phyloP scores from a whole-genome alignment of 2,888 invertebrate species.

The Acleris emargana region DNA sequence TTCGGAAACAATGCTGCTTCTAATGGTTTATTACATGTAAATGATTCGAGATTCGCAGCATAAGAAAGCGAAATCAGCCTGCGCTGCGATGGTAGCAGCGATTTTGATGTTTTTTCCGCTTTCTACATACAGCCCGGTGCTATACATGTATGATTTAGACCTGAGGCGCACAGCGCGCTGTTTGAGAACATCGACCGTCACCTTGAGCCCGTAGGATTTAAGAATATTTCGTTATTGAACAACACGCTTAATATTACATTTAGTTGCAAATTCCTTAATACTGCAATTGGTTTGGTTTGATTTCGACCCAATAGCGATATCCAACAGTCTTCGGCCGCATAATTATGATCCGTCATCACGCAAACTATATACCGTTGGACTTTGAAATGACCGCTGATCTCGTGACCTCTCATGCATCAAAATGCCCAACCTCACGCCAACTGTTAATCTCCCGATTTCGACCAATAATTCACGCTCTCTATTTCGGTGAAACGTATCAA shows the following conservation, averaged over 20 bases:
- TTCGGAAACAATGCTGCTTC: conserved; percentile 31
- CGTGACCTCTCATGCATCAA: conserved; percentile 32
- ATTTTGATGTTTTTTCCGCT: conserved; percentile 78
- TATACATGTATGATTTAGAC: conserved; percentile 39
- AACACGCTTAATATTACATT: no score
- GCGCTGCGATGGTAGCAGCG: conserved; percentile 59
- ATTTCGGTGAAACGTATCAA: conserved; percentile 26
- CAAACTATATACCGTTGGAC: conserved; percentile 20
- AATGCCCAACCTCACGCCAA: conserved; percentile 30
- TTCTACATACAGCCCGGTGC: conserved; percentile 66
- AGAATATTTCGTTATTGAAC: no score
- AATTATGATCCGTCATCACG: conserved; percentile 19
- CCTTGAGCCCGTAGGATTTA: no score
- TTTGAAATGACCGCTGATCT: conserved; percentile 30
- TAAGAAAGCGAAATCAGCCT: conserved; percentile 72
- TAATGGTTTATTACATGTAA: conserved; percentile 61
- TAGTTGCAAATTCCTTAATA: neutral
- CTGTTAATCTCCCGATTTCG: conserved; percentile 33
- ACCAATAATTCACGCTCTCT: conserved; percentile 36
- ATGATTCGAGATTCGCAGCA: conserved; percentile 49
- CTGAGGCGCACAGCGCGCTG: conserved; percentile 15
- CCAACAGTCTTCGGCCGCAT: neutral
- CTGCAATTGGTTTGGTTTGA: conserved; percentile 4
- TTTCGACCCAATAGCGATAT: conserved; percentile 1
- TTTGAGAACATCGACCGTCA: neutral